These are phyloP conservation scores for Oeneis ivallda DNA, from an alignment of 2,888 invertebrate genomes.

Conservation along the genomic window DNA sequence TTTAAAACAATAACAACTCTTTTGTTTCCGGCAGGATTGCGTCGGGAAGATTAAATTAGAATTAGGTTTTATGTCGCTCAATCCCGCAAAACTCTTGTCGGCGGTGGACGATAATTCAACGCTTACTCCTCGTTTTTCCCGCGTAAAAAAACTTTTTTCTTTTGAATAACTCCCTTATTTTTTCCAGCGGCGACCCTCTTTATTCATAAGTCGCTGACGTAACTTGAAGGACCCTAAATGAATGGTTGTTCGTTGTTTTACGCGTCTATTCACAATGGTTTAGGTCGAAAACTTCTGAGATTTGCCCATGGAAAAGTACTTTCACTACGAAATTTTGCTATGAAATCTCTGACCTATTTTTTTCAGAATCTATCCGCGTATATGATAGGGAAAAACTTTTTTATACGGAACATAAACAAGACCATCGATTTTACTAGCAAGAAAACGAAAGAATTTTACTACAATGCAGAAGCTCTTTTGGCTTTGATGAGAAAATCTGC, in stretches of 20 bases:
- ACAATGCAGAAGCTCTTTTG: slow-evolving; percentile 7
- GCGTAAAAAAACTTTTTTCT: slow-evolving; percentile 68
- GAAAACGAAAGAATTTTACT: slow-evolving; percentile 18
- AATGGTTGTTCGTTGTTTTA: slow-evolving; percentile 81
- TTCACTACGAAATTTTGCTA: slow-evolving; percentile 36
- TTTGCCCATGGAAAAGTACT: slow-evolving; percentile 55
- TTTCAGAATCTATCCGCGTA: slow-evolving; percentile 27
- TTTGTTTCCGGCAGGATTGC: slow-evolving; percentile 23
- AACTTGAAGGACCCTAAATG: slow-evolving; percentile 78
- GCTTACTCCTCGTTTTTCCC: slow-evolving; percentile 70
- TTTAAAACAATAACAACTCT: slow-evolving; percentile 22
- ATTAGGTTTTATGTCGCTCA: slow-evolving; percentile 42
- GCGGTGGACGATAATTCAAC: slow-evolving; percentile 72
- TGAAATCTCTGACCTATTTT: slow-evolving; percentile 36
- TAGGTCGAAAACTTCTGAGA: slow-evolving; percentile 73
- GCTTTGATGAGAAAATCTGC: slow-evolving; percentile 11
- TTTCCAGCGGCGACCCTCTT: slow-evolving; percentile 69
- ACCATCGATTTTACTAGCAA: slow-evolving; percentile 35
- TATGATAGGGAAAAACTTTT: slow-evolving; percentile 33
- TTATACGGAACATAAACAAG: slow-evolving; percentile 28
- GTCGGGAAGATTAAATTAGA: slow-evolving; percentile 40
- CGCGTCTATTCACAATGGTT: slow-evolving; percentile 78
- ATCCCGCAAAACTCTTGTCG: slow-evolving; percentile 74
- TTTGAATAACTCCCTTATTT: slow-evolving; percentile 72
- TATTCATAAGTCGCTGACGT: slow-evolving; percentile 79